Evolutionary conservation across 35 echinoderm and acorn worm genomes (phyloP).

Genomic region (Apostichopus californicus): DNA sequence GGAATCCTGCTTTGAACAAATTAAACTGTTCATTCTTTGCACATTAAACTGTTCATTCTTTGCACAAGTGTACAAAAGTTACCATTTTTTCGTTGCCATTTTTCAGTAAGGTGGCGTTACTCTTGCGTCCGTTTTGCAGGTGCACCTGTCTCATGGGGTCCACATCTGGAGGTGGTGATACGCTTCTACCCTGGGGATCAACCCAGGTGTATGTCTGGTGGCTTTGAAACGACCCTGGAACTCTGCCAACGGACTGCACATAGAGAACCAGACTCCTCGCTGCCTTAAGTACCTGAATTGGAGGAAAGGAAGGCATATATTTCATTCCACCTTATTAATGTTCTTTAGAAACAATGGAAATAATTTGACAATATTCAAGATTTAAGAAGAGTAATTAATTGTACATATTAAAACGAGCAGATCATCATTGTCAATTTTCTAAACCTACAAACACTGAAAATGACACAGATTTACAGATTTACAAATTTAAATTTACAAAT

Average conservation of each 20-base stretch:
- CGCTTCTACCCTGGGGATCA: conserved; percentile 87
- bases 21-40: not conserved
- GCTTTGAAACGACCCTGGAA: conserved; percentile 84
- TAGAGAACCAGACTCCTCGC: conserved; percentile 77
- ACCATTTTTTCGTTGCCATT: conserved; percentile 94
- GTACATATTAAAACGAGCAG: too few relatives aligned
- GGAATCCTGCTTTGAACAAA: too few relatives aligned
- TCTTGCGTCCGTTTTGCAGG: conserved; percentile 69
- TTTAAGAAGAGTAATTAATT: too few relatives aligned
- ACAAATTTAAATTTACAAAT: too few relatives aligned
- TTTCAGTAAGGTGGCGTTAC: conserved; percentile 71
- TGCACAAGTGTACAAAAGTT: not conserved
- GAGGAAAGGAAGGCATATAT: too few relatives aligned
- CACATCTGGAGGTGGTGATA: conserved; percentile 89
- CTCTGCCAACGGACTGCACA: conserved; percentile 86
- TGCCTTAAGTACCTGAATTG: conserved; percentile 72
- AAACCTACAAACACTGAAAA: too few relatives aligned
- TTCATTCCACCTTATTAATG: too few relatives aligned
- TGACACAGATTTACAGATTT: too few relatives aligned
- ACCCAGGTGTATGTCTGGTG: conserved; percentile 97
- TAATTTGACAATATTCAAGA: too few relatives aligned
- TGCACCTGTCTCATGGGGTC: conserved; percentile 38
- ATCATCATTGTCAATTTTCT: too few relatives aligned
- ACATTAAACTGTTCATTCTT: not conserved
- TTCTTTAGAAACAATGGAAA: too few relatives aligned